Conservation (phyloP, 2,113 vertebrate species). For the Cottus gobio region DNA sequence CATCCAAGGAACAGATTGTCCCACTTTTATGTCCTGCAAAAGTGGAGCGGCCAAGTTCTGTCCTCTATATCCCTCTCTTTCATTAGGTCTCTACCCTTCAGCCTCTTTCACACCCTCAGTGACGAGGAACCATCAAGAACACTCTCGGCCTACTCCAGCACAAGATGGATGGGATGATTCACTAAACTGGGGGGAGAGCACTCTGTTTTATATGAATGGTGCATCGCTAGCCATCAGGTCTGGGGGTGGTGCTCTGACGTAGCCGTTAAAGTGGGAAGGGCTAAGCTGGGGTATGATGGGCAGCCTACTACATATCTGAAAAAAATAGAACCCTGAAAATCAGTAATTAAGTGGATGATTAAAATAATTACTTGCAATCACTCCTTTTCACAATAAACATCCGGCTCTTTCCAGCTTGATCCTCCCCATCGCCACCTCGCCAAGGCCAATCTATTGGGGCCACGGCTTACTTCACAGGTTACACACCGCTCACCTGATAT, state of each 20-base stretch:
- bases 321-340: slow-evolving; percentile 48
- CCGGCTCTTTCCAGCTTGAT: slow-evolving; percentile 25
- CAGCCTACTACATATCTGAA: slow-evolving; percentile 24
- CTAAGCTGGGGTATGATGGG: not conserved
- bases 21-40: slow-evolving; percentile 84
- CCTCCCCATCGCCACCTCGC: slow-evolving; percentile 8
- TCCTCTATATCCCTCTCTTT: slow-evolving; percentile 76
- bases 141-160: slow-evolving; percentile 29
- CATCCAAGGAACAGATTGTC: slow-evolving; percentile 89
- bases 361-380: slow-evolving; percentile 48
- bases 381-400: slow-evolving; percentile 44
- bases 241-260: slow-evolving; percentile 51
- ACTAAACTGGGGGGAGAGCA: slow-evolving; percentile 18
- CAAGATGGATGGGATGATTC: slow-evolving; percentile 56
- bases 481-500: slow-evolving; percentile 12
- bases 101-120: slow-evolving; percentile 52
- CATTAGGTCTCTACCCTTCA: slow-evolving; percentile 71
- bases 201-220: slow-evolving; percentile 59
- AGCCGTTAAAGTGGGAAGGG: slow-evolving; percentile 23
- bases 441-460: slow-evolving; percentile 17
- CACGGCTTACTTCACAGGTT: slow-evolving; percentile 27
- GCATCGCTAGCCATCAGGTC: slow-evolving; percentile 17
- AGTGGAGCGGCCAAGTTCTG: slow-evolving; percentile 84
- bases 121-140: slow-evolving; percentile 39
- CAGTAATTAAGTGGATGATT: slow-evolving; percentile 52